Evolutionary conservation across 1,140 invertebrate genomes (phyloP), one percentile per base, ranked within the genome.

Genomic region (Helicoverpa armigera): DNA sequence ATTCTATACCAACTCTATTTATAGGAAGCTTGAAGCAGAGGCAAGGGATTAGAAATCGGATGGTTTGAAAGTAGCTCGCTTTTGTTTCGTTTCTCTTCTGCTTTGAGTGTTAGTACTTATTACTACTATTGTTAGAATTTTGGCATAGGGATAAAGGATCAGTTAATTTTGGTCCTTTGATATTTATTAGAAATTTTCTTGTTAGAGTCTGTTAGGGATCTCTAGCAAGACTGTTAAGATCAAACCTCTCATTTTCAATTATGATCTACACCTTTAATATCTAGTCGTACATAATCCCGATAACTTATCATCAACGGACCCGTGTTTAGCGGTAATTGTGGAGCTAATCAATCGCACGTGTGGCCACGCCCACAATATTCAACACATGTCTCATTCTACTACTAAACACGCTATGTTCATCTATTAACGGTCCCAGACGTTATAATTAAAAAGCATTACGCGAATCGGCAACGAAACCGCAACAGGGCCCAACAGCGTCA

Each of bases 401-500:
- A 72, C 79, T 79, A 85, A 86, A 84, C 83, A 86, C 83, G 83
- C 85, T 77, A 87, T 82, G 79, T 83, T 85, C 82, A 87, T 86
- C 85, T 77, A 90, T 90, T 92, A 94, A 91, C 89, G 88, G 87
- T 85, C 61, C 85, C 84, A 76, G 70, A 85, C 82, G 70, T 77
- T 84, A 89, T 88, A 92, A 94, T 92, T 94, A 94, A 94, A 93
- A 92, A 90, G 67, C 86, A 88, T 88, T 85, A 87, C 86, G 85
- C 86, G 88, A 88, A 90, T 85, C 88, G 82, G 87, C 87, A 92
- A 86, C 83, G 67, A 88, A 89, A 90, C 90, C 88, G 85, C 90
- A 91, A 89, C 90, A 89, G 82, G 84, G 79, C 85, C 82, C 81
- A 81, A 81, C 87, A 85, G 14, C 81, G 60, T 54, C 90, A 79